These are phyloP conservation scores for Alosa alosa DNA, from an alignment of 2,113 vertebrate genomes.

Conservation along the genomic window DNA sequence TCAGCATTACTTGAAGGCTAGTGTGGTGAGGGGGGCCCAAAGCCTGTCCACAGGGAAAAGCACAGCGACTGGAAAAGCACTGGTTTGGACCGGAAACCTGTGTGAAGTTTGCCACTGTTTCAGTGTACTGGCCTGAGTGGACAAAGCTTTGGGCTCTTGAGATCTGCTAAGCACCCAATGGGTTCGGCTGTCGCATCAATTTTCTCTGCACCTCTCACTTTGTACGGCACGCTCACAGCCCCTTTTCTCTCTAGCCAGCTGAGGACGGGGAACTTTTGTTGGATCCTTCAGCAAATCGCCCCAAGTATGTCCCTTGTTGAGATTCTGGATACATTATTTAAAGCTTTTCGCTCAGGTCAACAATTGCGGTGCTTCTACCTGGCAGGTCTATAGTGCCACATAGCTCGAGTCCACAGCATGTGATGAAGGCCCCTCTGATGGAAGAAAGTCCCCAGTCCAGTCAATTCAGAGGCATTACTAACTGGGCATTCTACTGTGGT, in stretches of 20 bases:
- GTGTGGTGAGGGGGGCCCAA: slow-evolving; percentile 4
- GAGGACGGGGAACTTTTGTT: slow-evolving; percentile 7
- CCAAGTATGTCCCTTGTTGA: neutral
- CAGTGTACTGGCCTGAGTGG: slow-evolving; percentile 58
- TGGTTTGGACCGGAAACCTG: slow-evolving; percentile 87
- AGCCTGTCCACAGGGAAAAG: slow-evolving; percentile 71
- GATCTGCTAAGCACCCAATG: slow-evolving; percentile 70
- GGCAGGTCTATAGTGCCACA: no score
- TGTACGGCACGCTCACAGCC: slow-evolving; percentile 75
- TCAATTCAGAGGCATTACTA: neutral
- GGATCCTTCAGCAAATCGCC: neutral
- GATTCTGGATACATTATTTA: slow-evolving; percentile 14
- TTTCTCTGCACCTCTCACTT: slow-evolving; percentile 79
- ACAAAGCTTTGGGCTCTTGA: slow-evolving; percentile 63
- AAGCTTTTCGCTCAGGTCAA: neutral
- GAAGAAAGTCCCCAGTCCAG: neutral
- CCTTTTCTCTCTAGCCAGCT: slow-evolving; percentile 58
- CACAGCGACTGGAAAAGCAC: slow-evolving; percentile 85
- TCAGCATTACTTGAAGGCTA: slow-evolving; percentile 68
- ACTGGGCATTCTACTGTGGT: neutral
- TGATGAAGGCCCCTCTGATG: neutral
- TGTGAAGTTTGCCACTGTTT: slow-evolving; percentile 82
- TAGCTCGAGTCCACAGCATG: neutral
- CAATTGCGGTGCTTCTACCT: neutral
- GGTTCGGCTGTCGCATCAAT: slow-evolving; percentile 82